Evolutionary conservation across 2,888 invertebrate genomes (phyloP), one percentile per base, ranked within the genome.

Genomic region (Apamea epomidion): DNA sequence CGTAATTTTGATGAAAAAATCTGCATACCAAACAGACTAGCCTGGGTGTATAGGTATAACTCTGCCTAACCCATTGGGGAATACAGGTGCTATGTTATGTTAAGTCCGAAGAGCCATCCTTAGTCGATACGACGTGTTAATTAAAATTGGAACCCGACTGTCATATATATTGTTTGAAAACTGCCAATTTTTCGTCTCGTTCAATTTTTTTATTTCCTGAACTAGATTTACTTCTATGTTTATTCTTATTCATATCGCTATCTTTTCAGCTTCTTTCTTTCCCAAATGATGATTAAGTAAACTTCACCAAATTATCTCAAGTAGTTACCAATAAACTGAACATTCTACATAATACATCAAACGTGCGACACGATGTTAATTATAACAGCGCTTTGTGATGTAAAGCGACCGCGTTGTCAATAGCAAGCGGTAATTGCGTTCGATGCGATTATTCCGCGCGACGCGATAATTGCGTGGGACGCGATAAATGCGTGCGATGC

Each of bases 361-460:
- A 58, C 37, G 12, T 73, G 51, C 29, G 29, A 42, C 37, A 54
- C 54, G 16, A 32, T 54, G 60, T 80, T 85, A 81, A 86, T 86
- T 82, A 82, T 51, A 69, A 72, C 64, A 60, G 5, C 21, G n/a
- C 71, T 83, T 76, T 86, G 73, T 86, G 45, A 83, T 70, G 58
- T 62, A 70, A 83, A 83, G n/a, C 16, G 76, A 60, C 65, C 58
- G 32, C 58, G 25, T 54, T 82, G 64, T 45, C 82, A 86, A 82
- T 69, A 86, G 18, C 32, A 14, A n/a, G 32, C n/a, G 58, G 18
- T 72, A 68, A 75, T 83, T 76, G 58, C 51, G 58, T 75, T 64
- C 62, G 62, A 85, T 69, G 29, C 48, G 48, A 29, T 65, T 45
- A 65, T 25, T 14, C 64, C 51, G n/a, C 64, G 51, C 42, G 51